phyloP scores from a whole-genome alignment of 1,140 invertebrate genomes.

The Brachionus paranguensis region DNA sequence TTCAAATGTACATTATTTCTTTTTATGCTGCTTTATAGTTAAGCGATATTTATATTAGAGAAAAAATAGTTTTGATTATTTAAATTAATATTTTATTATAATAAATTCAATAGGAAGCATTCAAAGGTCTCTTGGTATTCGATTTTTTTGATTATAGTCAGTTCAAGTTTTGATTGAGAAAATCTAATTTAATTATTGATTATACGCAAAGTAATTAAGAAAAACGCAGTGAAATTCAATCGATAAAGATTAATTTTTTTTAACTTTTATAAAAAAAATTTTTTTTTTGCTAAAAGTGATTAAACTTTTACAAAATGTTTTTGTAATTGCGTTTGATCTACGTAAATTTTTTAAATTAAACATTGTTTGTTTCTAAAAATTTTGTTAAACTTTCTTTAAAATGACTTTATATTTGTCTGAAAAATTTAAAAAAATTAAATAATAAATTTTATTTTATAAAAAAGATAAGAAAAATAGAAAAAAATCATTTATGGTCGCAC shows the following conservation, averaged over 20 bases:
- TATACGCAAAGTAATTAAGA: no score
- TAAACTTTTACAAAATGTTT: no score
- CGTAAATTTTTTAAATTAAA: not conserved
- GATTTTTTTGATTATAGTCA: no score
- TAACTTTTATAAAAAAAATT: no score
- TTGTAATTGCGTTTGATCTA: no score
- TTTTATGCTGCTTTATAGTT: not conserved
- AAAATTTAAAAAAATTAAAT: not conserved
- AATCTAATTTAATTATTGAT: no score
- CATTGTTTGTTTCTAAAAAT: not conserved
- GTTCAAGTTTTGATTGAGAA: no score
- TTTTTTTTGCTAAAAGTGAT: no score
- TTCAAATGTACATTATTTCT: not conserved
- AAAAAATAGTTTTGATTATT: not conserved
- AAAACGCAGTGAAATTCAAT: no score
- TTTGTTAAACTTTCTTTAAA: not conserved
- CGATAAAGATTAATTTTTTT: no score
- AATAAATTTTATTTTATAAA: not conserved
- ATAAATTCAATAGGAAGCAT: not conserved
- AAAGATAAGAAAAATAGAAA: not conserved
- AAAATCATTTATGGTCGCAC: not conserved
- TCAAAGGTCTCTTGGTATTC: no score
- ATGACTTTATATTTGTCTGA: not conserved
- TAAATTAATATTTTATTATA: not conserved
- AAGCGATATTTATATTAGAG: not conserved